phyloP scores from a whole-genome alignment of 2,113 vertebrate genomes.

The Caranx melampygus region DNA sequence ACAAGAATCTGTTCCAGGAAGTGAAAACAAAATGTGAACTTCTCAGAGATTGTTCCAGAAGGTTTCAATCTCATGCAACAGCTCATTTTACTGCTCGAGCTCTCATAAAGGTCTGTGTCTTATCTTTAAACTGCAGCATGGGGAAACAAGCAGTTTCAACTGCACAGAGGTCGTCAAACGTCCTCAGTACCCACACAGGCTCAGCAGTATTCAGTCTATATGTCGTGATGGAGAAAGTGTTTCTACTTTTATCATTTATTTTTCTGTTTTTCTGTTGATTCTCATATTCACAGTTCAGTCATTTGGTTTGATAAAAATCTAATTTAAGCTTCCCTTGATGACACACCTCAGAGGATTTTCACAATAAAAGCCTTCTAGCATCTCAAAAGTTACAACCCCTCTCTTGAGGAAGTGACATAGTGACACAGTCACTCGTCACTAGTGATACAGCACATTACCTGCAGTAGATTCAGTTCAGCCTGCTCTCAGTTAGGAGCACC shows the following conservation, averaged over 20 bases:
- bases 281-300: too few species aligned
- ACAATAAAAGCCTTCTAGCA: too few species aligned
- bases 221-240: background rate
- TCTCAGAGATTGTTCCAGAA: constrained; percentile 3
- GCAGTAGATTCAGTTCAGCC: too few species aligned
- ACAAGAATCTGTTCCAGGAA: constrained; percentile 16
- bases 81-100: background rate
- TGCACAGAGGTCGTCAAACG: background rate
- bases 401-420: too few species aligned
- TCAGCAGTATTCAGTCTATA: background rate
- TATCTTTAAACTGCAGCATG: background rate
- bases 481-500: too few species aligned
- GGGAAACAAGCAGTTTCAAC: constrained; percentile 22
- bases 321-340: too few species aligned
- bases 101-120: background rate
- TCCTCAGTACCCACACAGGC: too few species aligned
- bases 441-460: too few species aligned
- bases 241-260: background rate
- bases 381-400: too few species aligned
- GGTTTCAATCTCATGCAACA: background rate
- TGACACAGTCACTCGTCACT: too few species aligned
- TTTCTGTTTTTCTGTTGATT: background rate
- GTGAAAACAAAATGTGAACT: background rate
- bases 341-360: too few species aligned
- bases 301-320: too few species aligned